Evolutionary conservation across 2,797 vertebrate genomes (phyloP).

Genomic region (Intellagama lesueurii): DNA sequence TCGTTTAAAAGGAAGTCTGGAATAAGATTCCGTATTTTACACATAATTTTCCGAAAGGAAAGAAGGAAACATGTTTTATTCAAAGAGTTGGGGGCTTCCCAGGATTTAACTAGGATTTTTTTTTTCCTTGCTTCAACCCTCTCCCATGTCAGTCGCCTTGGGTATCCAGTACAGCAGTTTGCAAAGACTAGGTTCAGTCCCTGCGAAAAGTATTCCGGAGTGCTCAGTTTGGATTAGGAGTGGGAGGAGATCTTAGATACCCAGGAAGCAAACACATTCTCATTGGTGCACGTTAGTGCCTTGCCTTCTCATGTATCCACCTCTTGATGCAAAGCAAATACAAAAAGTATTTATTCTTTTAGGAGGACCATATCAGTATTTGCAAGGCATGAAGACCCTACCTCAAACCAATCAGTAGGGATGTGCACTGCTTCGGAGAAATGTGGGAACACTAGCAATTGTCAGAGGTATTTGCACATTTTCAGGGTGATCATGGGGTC

Average conservation of each 20-base stretch:
- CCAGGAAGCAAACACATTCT: constrained; percentile 2
- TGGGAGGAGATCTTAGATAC: neutral
- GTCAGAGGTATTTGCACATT: too few species aligned
- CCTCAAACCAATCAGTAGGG: neutral
- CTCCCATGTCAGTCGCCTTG: neutral
- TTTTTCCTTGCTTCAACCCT: neutral
- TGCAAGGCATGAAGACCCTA: neutral
- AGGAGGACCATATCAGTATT: neutral
- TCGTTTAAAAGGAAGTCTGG: constrained; percentile 27
- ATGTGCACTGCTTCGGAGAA: too few species aligned
- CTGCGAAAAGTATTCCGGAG: neutral
- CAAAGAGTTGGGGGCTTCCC: neutral
- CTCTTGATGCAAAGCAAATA: neutral
- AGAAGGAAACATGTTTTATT: neutral
- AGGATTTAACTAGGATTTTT: neutral
- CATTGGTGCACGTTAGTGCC: neutral
- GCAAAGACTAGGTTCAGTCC: neutral
- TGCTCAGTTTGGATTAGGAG: accelerated
- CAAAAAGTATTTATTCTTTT: neutral
- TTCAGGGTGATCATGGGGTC: too few species aligned
- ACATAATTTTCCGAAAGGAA: neutral
- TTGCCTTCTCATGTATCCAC: neutral
- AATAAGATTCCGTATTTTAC: accelerated
- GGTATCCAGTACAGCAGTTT: neutral
- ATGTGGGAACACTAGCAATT: too few species aligned